phyloP scores from a whole-genome alignment of 2,888 invertebrate genomes.

The Orthosia incerta region DNA sequence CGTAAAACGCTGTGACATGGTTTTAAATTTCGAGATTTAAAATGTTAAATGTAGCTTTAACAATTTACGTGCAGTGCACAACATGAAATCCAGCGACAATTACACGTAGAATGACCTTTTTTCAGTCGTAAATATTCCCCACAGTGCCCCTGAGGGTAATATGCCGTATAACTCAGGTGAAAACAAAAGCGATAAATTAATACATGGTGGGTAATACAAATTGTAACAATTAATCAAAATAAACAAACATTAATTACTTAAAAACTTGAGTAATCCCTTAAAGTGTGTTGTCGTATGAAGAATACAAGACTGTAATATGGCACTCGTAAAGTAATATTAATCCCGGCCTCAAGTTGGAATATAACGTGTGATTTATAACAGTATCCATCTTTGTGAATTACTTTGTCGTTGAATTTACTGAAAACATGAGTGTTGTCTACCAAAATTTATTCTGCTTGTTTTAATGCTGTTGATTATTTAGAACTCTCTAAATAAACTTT shows the following conservation, averaged over 20 bases:
- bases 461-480: not conserved
- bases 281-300: constrained; percentile 33
- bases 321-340: constrained; percentile 56
- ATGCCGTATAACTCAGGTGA: constrained; percentile 29
- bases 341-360: constrained; percentile 55
- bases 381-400: constrained; percentile 41
- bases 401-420: constrained; percentile 11
- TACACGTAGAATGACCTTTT: constrained; percentile 11
- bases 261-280: constrained; percentile 63
- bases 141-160: constrained; percentile 15
- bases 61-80: constrained; percentile 34
- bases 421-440: constrained; percentile 18
- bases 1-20: too few relatives aligned
- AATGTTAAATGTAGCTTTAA: constrained; percentile 18
- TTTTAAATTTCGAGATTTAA: too few relatives aligned
- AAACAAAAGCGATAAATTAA: constrained; percentile 55
- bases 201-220: constrained; percentile 28
- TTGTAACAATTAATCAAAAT: constrained; percentile 57
- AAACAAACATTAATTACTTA: constrained; percentile 57
- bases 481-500: too few relatives aligned
- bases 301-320: constrained; percentile 45
- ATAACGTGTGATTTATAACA: constrained; percentile 49
- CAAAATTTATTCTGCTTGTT: not conserved
- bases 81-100: constrained; percentile 25
- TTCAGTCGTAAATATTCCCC: constrained; percentile 51